Evolutionary conservation across 2,113 vertebrate genomes (phyloP).

Genomic region (Nibea albiflora): DNA sequence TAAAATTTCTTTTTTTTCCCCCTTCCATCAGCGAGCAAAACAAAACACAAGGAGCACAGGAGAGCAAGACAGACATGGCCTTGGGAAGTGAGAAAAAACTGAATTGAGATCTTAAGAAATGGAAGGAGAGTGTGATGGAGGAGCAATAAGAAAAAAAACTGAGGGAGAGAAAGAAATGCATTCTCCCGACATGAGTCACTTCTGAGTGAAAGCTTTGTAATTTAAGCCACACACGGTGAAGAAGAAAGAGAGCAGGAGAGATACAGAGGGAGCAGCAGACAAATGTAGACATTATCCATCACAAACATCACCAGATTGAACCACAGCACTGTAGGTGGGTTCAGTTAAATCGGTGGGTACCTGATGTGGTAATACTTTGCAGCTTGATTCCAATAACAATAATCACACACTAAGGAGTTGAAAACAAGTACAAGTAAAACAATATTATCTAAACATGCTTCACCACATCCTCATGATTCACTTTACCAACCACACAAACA

Average conservation of each 20-base stretch:
- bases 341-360: slow-evolving; percentile 32
- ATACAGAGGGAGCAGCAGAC: slow-evolving; percentile 32
- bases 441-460: not conserved
- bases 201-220: slow-evolving; percentile 79
- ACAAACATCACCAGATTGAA: slow-evolving; percentile 39
- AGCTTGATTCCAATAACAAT: slow-evolving; percentile 11
- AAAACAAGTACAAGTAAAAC: slow-evolving; percentile 8
- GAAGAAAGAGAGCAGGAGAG: slow-evolving; percentile 31
- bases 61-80: slow-evolving; percentile 26
- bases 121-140: slow-evolving; percentile 47
- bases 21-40: not conserved
- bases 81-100: slow-evolving; percentile 38
- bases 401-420: slow-evolving; percentile 7
- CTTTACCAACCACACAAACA: not conserved
- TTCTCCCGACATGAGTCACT: slow-evolving; percentile 77
- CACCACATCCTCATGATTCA: slow-evolving; percentile 16
- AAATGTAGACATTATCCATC: slow-evolving; percentile 49
- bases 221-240: slow-evolving; percentile 75
- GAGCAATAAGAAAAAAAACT: slow-evolving; percentile 44
- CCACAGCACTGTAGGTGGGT: slow-evolving; percentile 27
- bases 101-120: slow-evolving; percentile 45
- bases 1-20: slow-evolving; percentile 26
- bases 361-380: slow-evolving; percentile 24
- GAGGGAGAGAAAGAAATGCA: slow-evolving; percentile 62
- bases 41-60: slow-evolving; percentile 27